Percentiles rank a stretch among this genome's conserved stretches.
phyloP scores from a whole-genome alignment of 1,140 invertebrate genomes.

The Macrostomum lignano region DNA sequence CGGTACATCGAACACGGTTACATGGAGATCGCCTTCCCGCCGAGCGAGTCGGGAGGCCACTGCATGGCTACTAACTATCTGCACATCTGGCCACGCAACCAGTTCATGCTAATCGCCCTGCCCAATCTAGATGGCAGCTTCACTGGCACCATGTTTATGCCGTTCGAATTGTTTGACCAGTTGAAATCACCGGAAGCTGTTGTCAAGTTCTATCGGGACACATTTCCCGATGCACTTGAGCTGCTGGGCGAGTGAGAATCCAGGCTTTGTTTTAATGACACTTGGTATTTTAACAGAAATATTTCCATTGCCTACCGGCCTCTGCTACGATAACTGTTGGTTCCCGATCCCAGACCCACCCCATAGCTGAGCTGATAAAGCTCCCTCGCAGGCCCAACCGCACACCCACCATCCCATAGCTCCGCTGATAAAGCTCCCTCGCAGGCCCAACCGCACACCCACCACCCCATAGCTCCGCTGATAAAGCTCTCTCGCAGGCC shows the following conservation, averaged over 20 bases:
- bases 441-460: too few relatives aligned
- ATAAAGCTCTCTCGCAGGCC: too few relatives aligned
- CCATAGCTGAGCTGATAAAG: too few relatives aligned
- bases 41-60: constrained; percentile 37
- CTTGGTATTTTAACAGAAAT: too few relatives aligned
- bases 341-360: too few relatives aligned
- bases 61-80: constrained; percentile 56
- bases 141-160: constrained; percentile 87
- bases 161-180: constrained; percentile 42
- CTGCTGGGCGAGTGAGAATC: constrained; percentile 50
- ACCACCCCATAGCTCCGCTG: too few relatives aligned
- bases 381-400: too few relatives aligned
- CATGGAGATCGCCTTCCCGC: constrained; percentile 57
- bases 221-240: constrained; percentile 55
- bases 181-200: constrained; percentile 39
- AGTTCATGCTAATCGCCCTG: constrained; percentile 88
- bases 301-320: too few relatives aligned
- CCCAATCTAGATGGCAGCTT: constrained; percentile 73
- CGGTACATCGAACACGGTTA: constrained; percentile 83
- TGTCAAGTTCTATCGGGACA: constrained; percentile 44
- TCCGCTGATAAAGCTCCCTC: too few relatives aligned
- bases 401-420: too few relatives aligned
- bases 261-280: too few relatives aligned
- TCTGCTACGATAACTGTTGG: too few relatives aligned
- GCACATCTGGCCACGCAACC: constrained; percentile 80